These are phyloP conservation scores for Mesorhabditis sp. DNA, from an alignment of 2,888 invertebrate genomes.

Conservation along the genomic window DNA sequence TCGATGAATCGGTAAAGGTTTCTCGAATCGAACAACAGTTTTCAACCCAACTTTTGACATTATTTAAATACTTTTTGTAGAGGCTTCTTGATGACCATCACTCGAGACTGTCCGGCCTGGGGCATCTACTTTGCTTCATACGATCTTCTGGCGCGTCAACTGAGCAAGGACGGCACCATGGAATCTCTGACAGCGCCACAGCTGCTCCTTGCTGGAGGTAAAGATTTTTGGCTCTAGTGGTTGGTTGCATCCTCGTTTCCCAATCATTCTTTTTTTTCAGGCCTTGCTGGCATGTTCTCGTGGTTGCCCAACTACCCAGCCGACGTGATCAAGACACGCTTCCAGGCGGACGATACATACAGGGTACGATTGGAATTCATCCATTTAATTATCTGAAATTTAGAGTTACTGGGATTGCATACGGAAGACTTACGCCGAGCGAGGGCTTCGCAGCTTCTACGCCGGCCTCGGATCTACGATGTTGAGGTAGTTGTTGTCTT, in stretches of 20 bases:
- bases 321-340: conserved; percentile 82
- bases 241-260: conserved; percentile 1
- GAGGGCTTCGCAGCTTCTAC: conserved; percentile 73
- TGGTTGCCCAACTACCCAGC: conserved; percentile 83
- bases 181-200: conserved; percentile 65
- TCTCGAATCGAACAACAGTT: too few relatives aligned
- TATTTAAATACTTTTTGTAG: conserved; percentile 24
- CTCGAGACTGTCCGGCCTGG: conserved; percentile 79
- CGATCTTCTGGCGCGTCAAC: conserved; percentile 64
- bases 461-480: conserved; percentile 51
- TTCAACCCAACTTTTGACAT: too few relatives aligned
- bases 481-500: conserved; percentile 58
- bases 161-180: conserved; percentile 48
- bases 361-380: neutral
- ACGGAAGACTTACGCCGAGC: conserved; percentile 68
- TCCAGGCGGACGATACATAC: conserved; percentile 67
- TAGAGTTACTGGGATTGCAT: conserved; percentile 73
- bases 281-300: conserved; percentile 77
- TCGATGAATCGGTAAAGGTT: conserved; percentile 28
- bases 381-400: conserved; percentile 63
- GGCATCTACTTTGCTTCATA: conserved; percentile 81
- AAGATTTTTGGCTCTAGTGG: neutral
- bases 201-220: conserved; percentile 76
- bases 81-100: conserved; percentile 47
- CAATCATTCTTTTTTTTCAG: conserved; percentile 21